Percentiles rank a stretch among this genome's conserved stretches.
These are phyloP conservation scores for cattle (Bos taurus) DNA, from an alignment of 2,113 vertebrate species.

Conservation along the genomic window DNA sequence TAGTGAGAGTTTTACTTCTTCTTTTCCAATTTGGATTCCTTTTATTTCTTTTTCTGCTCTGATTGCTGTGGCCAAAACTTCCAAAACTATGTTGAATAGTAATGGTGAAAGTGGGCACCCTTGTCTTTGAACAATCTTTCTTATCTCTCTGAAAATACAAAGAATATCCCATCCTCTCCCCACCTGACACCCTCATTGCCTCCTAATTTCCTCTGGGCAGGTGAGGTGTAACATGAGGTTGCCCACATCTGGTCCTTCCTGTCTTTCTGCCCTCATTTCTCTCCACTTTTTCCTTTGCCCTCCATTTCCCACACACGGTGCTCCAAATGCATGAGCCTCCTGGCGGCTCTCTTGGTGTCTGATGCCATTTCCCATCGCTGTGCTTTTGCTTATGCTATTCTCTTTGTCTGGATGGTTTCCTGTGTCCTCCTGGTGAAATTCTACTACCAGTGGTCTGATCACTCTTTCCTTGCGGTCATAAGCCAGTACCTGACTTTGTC, in stretches of 20 bases:
- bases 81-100: too few relatives aligned
- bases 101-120: too few relatives aligned
- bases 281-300: not conserved
- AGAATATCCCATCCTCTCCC: not conserved
- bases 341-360: not conserved
- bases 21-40: too few relatives aligned
- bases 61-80: too few relatives aligned
- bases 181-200: not conserved
- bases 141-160: not conserved
- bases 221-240: not conserved
- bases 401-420: not conserved
- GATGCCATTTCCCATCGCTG: not conserved
- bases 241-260: not conserved
- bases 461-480: not conserved
- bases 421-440: not conserved
- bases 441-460: not conserved
- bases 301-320: not conserved
- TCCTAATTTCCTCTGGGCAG: not conserved
- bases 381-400: not conserved
- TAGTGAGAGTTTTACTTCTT: too few relatives aligned
- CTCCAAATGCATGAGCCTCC: not conserved
- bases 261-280: not conserved
- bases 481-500: not conserved
- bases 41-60: too few relatives aligned
- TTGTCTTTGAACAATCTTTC: not conserved